Evolutionary conservation across 1,140 invertebrate genomes (phyloP), one percentile per base, ranked within the genome.

Genomic region (Harlomillsia oculata): DNA sequence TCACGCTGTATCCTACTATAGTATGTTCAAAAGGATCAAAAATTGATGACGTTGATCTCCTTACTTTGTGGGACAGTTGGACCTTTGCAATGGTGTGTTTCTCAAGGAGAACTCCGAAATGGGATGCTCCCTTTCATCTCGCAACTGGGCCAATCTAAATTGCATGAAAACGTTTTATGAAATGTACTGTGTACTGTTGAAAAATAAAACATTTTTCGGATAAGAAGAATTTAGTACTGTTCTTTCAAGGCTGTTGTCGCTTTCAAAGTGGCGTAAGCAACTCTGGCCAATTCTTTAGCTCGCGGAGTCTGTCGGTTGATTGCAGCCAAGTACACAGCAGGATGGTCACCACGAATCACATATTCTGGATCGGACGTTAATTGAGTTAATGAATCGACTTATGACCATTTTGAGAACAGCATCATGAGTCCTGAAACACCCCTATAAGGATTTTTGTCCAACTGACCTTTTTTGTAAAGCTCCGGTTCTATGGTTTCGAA

Each of bases 261-360:
- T 66, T 84, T 78, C 2, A 85, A 70, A 0, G 80, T 75, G 0
- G 83, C 83, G 64, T 82, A 84, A 1, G 82, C 83, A 54, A 78
- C 82, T 63, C 74, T 73, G n/a, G 83, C 77, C 40, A 82, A 75
- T 29, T 74, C 71, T 53, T 76, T 75, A 2, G 81, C 78, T 62
- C 78, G 77, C 36, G 78, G 75, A 1, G 77, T 77, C 36, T 84
- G 83, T 41, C 78, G 76, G 67, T 84, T 85, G 72, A 86, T 85
- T 3, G 79, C 77, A 2, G 83, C 84, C 25, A 86, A 77, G 67
- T 78, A 82, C n/a, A 75, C 73, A 1, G 82, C 83, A n/a, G 84
- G 83, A 66, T 84, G 78, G 51, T 79, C 78, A 16, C 72, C 69
- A 14, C 76, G 72, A n/a, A 86, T 68, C 68, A 75, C 78, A 21